Conservation (phyloP, 2,888 invertebrate genomes). For the Tubiluchus corallicola region DNA sequence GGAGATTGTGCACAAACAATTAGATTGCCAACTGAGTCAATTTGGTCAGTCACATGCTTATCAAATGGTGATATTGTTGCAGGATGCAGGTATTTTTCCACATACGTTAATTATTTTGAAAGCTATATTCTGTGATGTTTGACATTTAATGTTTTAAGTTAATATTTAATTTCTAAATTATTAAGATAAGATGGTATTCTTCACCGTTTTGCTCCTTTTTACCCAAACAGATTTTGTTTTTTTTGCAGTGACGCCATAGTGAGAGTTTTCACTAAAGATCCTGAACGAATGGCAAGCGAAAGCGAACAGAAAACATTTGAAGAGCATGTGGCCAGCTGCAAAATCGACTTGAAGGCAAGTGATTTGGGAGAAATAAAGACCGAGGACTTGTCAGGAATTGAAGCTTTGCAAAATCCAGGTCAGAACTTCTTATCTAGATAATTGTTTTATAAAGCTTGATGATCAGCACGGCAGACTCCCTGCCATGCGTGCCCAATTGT, state of each 20-base stretch:
- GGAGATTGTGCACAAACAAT: constrained; percentile 39
- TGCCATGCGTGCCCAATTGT: background rate
- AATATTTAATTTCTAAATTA: background rate
- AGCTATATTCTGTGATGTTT: background rate
- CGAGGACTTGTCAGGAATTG: constrained; percentile 65
- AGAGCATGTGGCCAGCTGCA: constrained; percentile 43
- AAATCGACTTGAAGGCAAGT: constrained; percentile 33
- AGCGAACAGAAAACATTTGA: constrained; percentile 44
- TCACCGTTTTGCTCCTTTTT: constrained; percentile 9
- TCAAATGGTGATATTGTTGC: constrained; percentile 74
- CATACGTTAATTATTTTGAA: background rate
- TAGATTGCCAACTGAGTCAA: constrained; percentile 59
- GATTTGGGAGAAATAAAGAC: constrained; percentile 69
- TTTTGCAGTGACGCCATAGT: constrained; percentile 61
- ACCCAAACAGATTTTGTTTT: background rate
- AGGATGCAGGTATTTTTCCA: constrained; percentile 39
- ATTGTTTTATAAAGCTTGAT: too few species aligned
- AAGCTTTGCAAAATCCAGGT: constrained; percentile 54
- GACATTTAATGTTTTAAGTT: background rate
- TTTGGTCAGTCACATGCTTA: constrained; percentile 66
- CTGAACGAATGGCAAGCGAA: constrained; percentile 46
- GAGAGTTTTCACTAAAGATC: constrained; percentile 59
- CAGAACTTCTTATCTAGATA: too few species aligned
- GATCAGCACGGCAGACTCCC: too few species aligned
- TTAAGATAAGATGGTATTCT: too few species aligned